Evolutionary conservation across 2,113 vertebrate genomes (phyloP), one percentile per base, ranked within the genome.

Genomic region (Stomatorhinus ivindoensis): DNA sequence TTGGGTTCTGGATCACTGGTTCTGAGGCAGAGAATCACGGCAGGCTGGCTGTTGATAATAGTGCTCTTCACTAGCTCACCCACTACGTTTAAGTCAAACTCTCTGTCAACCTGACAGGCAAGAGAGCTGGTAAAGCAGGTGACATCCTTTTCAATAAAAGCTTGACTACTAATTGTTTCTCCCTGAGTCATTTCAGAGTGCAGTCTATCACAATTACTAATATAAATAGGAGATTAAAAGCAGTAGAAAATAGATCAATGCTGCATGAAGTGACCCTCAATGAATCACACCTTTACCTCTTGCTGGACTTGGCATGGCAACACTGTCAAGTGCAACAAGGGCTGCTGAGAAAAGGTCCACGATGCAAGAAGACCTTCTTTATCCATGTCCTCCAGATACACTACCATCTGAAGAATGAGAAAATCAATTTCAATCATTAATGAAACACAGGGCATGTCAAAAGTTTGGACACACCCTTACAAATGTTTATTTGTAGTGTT

Each of bases 21-120:
- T 94, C 95, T 96, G 91, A 99, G 96, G 93, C 97, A 97, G 92
- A 99, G 95, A 90, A 97, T 95, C 97, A 99, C 96, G 90, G 97
- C 97, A 0, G 98, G 97, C 92, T 96, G 97, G 0, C 98, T 97
- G 94, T 96, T 97, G 93, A 98, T 94, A 1, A 99, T 92, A 27
- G 97, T 94, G 61, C 99, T 98, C 92, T 98, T 96, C 0, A 99
- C 96, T 91, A 99, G 93, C 27, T 97, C 96, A 73, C 94, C 94
- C 69, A 99, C 92, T 76, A 95, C 97, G 83, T 96, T 96, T 83
- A 96, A 91, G 90, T 97, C 97, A 1, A 73, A 96, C 86, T 94
- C 94, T 21, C 93, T 93, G 55, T 97, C 97, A 15, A 53, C 93
- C 97, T 97, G 93, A 46, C 47, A 53, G 19, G 85, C n/a, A 55